Conservation (phyloP, 2,888 invertebrate genomes). For the Copidosoma aretas region DNA sequence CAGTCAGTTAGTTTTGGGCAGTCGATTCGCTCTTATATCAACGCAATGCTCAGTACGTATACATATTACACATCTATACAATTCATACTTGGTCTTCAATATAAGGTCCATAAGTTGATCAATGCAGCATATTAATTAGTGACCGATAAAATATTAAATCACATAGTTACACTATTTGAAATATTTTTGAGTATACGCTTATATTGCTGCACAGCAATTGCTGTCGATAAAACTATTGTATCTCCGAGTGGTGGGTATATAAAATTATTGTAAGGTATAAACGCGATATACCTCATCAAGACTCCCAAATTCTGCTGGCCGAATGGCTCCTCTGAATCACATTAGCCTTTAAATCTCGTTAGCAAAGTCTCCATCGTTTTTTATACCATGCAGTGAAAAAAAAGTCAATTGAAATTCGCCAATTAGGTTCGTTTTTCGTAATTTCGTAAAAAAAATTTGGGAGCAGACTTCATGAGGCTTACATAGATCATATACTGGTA, state of each 20-base stretch:
- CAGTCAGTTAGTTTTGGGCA: slow-evolving; percentile 16
- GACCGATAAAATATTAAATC: no score
- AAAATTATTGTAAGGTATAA: slow-evolving; percentile 21
- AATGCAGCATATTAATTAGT: no score
- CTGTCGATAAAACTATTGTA: not conserved
- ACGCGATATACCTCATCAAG: slow-evolving; percentile 58
- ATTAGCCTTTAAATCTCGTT: slow-evolving; percentile 62
- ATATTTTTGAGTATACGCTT: no score
- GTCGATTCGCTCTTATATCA: not conserved
- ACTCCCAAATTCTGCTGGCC: slow-evolving; percentile 60
- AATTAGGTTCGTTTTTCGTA: not conserved
- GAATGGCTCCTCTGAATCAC: slow-evolving; percentile 52
- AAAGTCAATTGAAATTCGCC: slow-evolving; percentile 2
- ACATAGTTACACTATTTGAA: no score
- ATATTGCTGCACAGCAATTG: no score
- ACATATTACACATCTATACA: no score
- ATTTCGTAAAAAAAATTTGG: slow-evolving; percentile 54
- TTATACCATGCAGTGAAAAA: not conserved
- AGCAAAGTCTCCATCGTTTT: slow-evolving; percentile 43
- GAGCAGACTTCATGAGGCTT: slow-evolving; percentile 62
- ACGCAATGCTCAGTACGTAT: not conserved
- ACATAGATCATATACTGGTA: slow-evolving; percentile 41
- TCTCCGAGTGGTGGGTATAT: no score
- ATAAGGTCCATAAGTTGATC: no score
- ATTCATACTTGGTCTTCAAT: no score